These are phyloP conservation scores for Polypterus senegalus DNA, from an alignment of 2,113 vertebrate genomes.

Conservation along the genomic window DNA sequence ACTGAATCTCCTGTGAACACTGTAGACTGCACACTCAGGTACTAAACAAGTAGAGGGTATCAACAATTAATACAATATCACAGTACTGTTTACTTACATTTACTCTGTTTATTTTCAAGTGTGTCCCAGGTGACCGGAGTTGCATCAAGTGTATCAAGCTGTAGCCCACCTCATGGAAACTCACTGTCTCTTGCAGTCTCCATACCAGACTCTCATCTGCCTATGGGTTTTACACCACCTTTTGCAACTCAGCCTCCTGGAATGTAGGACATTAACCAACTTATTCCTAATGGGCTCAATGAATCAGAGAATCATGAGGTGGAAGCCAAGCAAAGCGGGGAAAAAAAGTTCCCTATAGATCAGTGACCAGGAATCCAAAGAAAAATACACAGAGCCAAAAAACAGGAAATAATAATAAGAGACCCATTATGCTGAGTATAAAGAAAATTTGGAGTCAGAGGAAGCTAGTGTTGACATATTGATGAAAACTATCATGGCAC, in stretches of 20 bases:
- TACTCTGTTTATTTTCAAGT: slow-evolving; percentile 20
- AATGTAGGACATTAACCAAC: slow-evolving; percentile 8
- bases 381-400: too few species aligned
- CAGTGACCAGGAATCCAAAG: too few species aligned
- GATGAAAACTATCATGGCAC: too few species aligned
- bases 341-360: too few species aligned
- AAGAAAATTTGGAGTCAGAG: too few species aligned
- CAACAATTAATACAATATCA: slow-evolving; percentile 7
- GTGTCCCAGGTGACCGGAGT: slow-evolving; percentile 16
- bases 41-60: background rate
- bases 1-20: slow-evolving; percentile 41
- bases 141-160: slow-evolving; percentile 28
- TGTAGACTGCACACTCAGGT: slow-evolving; percentile 48
- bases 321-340: too few species aligned
- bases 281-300: too few species aligned
- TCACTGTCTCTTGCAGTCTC: slow-evolving; percentile 24
- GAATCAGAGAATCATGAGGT: too few species aligned
- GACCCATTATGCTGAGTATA: too few species aligned
- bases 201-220: slow-evolving; percentile 35
- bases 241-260: slow-evolving; percentile 40
- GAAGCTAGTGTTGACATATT: too few species aligned
- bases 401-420: too few species aligned
- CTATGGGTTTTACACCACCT: slow-evolving; percentile 32
- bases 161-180: slow-evolving; percentile 30
- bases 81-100: too few species aligned